Base-by-base conservation (phyloP, 2,797 vertebrate species). In the Gadopsis marmoratus region DNA sequence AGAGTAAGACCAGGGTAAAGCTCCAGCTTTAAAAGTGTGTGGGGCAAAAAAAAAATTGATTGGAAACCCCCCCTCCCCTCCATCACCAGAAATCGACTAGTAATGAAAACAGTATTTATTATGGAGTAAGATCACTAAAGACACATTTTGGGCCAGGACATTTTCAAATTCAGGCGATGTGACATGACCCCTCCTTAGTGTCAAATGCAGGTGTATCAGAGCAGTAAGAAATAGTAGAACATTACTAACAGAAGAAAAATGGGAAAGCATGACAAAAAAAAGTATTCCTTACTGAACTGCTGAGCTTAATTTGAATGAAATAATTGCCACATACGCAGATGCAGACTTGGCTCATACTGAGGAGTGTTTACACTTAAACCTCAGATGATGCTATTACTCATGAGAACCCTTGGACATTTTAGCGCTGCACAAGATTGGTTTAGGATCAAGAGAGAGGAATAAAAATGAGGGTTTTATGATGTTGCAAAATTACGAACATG, bases 331-430 rank as follows among this genome's bases (percentile, higher is more conserved):
- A 56, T 47, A 72, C 26, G 26, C 50, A 65, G 56, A 82, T 56
- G 67, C 84, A 71, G 26, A 70, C 81, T 78, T 76, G 61, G 79
- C 67, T 74, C 76, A 29, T 1, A 23, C 70, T 69, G 62, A 82
- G 70, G 64, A 78, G 66, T 89, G 84, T 88, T 92, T 87, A 88
- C 82, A 89, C 67, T 79, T 60, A 67, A 81, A 65, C 59, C 55
- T 87, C 72, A 61, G 79, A 89, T 71, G 74, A 71, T 82, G 87
- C 85, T 66, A 86, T 83, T 77, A 84, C 89, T 87, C 87, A 88
- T 71, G 76, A 86, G 81, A 73, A 71, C 67, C 39, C 74, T 73
- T 64, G 63, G 73, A 89, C 62, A 73, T 65, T 82, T 84, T 64
- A 79, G 73, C 23, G 2, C 35, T 56, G 76, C 48, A 31, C 45